Base-by-base conservation (phyloP, 1,140 invertebrate genomes). In the Phymorhynchus buccinoides region DNA sequence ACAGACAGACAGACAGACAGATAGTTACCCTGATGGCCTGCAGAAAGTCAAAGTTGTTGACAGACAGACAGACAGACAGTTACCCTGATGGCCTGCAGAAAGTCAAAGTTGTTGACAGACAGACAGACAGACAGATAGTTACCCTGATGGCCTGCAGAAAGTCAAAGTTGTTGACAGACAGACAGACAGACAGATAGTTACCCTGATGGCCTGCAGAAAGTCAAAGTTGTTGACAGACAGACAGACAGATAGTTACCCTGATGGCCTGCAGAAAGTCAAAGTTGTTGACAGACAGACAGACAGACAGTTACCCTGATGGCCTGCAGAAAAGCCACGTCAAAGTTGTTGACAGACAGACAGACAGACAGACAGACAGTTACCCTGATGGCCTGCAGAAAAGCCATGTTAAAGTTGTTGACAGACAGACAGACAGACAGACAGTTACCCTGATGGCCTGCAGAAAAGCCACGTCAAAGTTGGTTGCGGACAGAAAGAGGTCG, bases 401-500 rank as follows among this genome's bases (percentile, higher is more conserved):
- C 85, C n/a, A 87, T 82, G 35, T 91, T 89, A 77, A 91, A 91
- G 41, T 90, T 86, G 9, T 86, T 89, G n/a, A 42, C 16, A 35
- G 32, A 41, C 30, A n/a, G 30, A n/a, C 37, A 4, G 14, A 4
- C 30, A 48, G n/a, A 71, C 35, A 22, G 22, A 42, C n/a, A 83
- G n/a, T 84, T 84, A 90, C 91, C 84, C 87, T 68, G 71, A 91
- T 91, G 68, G 91, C 90, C 41, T 79, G 77, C 41, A 86, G 84
- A 27, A 91, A 89, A 14, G 87, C 85, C 27, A 87, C 84, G 37
- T 91, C 89, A 75, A 91, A 91, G 44, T 90, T 86, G 14, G 87
- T 89, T 73, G 89, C 91, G 32, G 85, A 86, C 18, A 91, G 86
- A 62, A 89, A 91, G 14, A 91, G 86, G 73, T 90, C 90, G 52